Evolutionary conservation across 64 coral and sea anemone species (phyloP), one percentile per base, ranked within the genome.

Genomic region (Platygyra sinensis): DNA sequence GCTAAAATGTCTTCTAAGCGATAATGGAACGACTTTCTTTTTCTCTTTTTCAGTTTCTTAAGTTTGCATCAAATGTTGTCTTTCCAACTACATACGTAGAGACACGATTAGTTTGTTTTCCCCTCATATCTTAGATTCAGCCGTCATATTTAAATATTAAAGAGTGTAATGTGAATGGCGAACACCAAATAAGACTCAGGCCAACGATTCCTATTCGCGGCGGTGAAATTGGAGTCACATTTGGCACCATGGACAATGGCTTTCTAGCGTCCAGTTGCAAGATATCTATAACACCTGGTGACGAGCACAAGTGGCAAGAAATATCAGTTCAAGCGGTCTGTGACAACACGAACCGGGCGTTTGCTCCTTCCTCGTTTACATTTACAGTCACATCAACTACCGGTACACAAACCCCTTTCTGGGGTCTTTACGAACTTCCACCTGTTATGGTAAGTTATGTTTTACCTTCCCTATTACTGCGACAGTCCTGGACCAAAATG

Each of bases 151-250:
- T 73, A 13, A 27, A 51, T 46, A 76, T 81, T 10, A 76, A 28
- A 39, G 79, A 91, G 49, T 91, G 89, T 72, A 30, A 91, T 16
- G 59, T 64, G 31, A 20, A 0, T 18, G 72, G 46, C n/a, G 3
- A 0, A 11, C 28, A 83, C 22, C 84, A 16, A 46, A 81, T 91
- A 33, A 90, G 52, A 38, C 59, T 91, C 6, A 42, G 78, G 14
- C 89, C 89, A 75, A 91, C 89, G 2, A n/a, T 91, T 42, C 89
- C 89, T 31, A 57, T 91, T 50, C 49, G 77, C 4, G 22, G 50
- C 2, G 42, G 20, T 2, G 22, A 54, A 16, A 8, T 79, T 5
- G 9, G 4, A 1, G 0, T 79, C 50, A 15, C 5, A 14, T 60
- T 60, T 59, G 79, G 69, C 38, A 84, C 60, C 19, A 1, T 31